Percentiles rank a stretch among this genome's conserved stretches.
phyloP scores from a whole-genome alignment of 2,113 vertebrate species.

The Upupa epops region DNA sequence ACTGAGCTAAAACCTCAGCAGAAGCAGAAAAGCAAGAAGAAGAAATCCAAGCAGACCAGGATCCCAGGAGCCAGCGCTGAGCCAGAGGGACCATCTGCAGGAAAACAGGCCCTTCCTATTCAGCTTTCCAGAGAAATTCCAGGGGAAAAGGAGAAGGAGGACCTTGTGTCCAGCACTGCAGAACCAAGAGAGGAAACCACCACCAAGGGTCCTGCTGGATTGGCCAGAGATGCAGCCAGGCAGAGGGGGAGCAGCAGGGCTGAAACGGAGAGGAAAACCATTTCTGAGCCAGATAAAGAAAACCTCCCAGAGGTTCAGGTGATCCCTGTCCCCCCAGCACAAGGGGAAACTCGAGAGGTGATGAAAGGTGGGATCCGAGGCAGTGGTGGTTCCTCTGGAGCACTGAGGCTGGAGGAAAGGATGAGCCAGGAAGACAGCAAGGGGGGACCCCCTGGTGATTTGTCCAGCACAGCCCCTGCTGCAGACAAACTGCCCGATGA shows the following conservation, averaged over 20 bases:
- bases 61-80: not conserved
- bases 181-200: slow-evolving; percentile 47
- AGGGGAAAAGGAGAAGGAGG: slow-evolving; percentile 12
- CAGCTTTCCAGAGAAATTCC: not conserved
- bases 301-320: not conserved
- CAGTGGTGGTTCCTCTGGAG: not conserved
- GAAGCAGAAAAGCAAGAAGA: slow-evolving; percentile 44
- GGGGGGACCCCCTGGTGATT: not conserved
- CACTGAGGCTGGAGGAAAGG: not conserved
- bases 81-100: not conserved
- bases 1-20: not conserved
- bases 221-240: not conserved
- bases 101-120: not conserved
- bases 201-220: not conserved
- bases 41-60: slow-evolving; percentile 25
- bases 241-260: not conserved
- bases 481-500: not conserved
- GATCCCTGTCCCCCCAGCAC: not conserved
- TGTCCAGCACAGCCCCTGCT: not conserved
- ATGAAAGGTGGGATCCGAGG: not conserved
- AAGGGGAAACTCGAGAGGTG: not conserved
- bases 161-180: not conserved
- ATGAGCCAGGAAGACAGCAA: not conserved
- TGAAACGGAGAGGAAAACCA: not conserved
- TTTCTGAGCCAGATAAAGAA: not conserved